These are phyloP conservation scores for Eudasyphora cyanicolor DNA, from an alignment of 2,888 invertebrate species.

Conservation along the genomic window DNA sequence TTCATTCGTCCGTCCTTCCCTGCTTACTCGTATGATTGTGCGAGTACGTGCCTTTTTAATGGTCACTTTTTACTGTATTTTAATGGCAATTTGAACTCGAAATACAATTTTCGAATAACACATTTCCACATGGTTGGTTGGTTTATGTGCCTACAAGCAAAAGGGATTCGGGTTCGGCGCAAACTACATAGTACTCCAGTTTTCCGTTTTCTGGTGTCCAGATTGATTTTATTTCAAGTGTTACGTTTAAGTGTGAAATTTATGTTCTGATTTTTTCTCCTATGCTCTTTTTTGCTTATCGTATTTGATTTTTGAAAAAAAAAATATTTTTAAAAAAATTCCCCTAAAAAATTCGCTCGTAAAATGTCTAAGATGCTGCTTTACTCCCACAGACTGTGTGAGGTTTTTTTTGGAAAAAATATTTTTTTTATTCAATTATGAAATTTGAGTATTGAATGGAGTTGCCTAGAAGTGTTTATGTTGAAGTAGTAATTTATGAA, in stretches of 20 bases:
- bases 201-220: slow-evolving; percentile 34
- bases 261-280: slow-evolving; percentile 36
- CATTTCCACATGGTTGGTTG: slow-evolving; percentile 63
- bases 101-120: slow-evolving; percentile 67
- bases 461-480: background rate
- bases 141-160: too few species aligned
- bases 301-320: too few species aligned
- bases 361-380: slow-evolving; percentile 31
- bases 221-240: slow-evolving; percentile 65
- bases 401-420: slow-evolving; percentile 39
- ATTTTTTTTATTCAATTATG: slow-evolving; percentile 53
- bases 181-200: too few species aligned
- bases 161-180: slow-evolving; percentile 69
- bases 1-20: slow-evolving; percentile 18
- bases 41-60: slow-evolving; percentile 73
- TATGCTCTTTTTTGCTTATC: background rate
- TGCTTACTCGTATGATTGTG: slow-evolving; percentile 20
- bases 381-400: slow-evolving; percentile 41
- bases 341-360: background rate
- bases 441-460: slow-evolving; percentile 37
- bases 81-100: slow-evolving; percentile 72
- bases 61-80: slow-evolving; percentile 73
- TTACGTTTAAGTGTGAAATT: slow-evolving; percentile 51
- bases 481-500: background rate
- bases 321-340: slow-evolving; percentile 8